Percentiles rank a stretch among this genome's conserved stretches.
These are phyloP conservation scores for Drosophila setosimentum DNA, from an alignment of 2,888 invertebrate species.

Conservation along the genomic window DNA sequence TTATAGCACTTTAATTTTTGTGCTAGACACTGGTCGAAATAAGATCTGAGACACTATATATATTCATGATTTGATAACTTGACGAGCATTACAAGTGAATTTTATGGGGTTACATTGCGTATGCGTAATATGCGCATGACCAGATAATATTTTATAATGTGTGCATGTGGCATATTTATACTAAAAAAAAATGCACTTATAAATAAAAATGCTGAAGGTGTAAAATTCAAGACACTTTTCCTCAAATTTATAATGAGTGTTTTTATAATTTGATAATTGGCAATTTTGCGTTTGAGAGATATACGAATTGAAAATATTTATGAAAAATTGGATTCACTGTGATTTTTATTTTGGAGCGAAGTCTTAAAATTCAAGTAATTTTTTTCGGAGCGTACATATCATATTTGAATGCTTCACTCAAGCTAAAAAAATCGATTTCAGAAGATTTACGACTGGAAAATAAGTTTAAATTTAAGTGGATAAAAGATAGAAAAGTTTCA, in stretches of 20 bases:
- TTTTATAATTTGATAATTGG: not conserved
- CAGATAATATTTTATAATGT: not conserved
- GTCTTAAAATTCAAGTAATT: not conserved
- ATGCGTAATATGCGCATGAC: constrained; percentile 5
- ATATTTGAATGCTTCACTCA: too few species aligned
- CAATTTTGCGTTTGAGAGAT: not conserved
- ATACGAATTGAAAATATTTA: not conserved
- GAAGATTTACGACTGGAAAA: not conserved
- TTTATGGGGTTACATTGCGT: constrained; percentile 9
- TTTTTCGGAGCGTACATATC: too few species aligned
- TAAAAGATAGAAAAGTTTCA: not conserved
- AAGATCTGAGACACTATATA: too few species aligned
- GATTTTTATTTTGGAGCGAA: not conserved
- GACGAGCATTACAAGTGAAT: not conserved
- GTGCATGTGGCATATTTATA: not conserved
- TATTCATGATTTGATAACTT: not conserved
- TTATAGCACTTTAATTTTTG: too few species aligned
- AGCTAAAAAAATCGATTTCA: too few species aligned
- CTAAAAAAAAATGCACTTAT: not conserved
- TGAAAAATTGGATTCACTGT: not conserved
- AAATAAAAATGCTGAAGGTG: not conserved
- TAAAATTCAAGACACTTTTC: not conserved
- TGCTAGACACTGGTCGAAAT: too few species aligned
- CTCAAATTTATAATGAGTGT: not conserved
- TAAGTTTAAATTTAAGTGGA: not conserved